Evolutionary conservation across 1,140 invertebrate species (phyloP), one percentile per base, ranked within the genome.

Genomic region (Microplitis mediator): DNA sequence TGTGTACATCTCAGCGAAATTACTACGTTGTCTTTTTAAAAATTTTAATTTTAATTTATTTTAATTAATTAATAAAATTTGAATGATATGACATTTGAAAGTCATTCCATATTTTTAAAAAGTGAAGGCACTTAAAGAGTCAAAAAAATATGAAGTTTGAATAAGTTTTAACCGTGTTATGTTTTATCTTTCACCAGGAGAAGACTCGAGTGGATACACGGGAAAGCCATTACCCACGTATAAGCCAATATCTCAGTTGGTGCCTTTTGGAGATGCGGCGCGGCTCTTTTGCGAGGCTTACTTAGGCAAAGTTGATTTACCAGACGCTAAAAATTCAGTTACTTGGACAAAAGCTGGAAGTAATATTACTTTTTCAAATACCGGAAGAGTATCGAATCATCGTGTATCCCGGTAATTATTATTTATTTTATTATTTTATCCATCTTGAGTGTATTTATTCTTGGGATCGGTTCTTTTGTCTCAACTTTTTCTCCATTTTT

Each of bases 251-350:
- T 84, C 85, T 23, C 85, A 88, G 69, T 79, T 86, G 70, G 87
- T 87, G 9, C 78, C 80, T 52, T 83, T 91, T 52, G 92, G 91
- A 5, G 88, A 88, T 62, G 82, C 87, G 8, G 86, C 91, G 9
- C 87, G 93, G 73, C 85, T 94, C 32, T 93, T 91, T 84, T 93
- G 93, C 84, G 93, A 94, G 85, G 92, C 92, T 69, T 92, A 93
- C 80, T 89, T 93, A 60, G 92, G 92, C 89, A 88, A 90, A 86
- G 90, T 92, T n/a, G 89, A 92, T 78, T 82, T 93, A 39, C 91
- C 92, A n/a, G 92, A 93, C 80, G 91, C 91, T 35, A 88, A 86
- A 34, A 92, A 90, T 78, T 91, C 92, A 68, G 90, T 92, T 31
- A 88, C 86, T 4, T 93, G 92, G 92, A 84, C 82, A 58, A 90